Percentiles rank a stretch among this genome's conserved stretches.
phyloP scores from a whole-genome alignment of 64 coral and sea anemone genomes.

The Catalaphyllia jardinei region DNA sequence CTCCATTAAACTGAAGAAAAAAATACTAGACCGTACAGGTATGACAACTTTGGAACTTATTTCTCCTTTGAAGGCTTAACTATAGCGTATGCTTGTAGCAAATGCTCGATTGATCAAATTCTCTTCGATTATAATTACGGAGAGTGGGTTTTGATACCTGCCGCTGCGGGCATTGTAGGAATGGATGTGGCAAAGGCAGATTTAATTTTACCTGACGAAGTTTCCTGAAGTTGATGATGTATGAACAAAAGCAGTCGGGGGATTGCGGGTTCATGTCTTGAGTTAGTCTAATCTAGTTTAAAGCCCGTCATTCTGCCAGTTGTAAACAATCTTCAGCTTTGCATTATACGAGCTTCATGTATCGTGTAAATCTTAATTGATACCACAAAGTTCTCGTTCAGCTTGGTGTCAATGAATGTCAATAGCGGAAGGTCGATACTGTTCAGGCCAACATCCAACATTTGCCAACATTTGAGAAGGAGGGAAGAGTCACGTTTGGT shows the following conservation, averaged over 20 bases:
- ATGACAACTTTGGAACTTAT: neutral
- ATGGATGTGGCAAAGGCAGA: no score
- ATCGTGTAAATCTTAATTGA: neutral
- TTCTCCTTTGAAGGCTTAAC: neutral
- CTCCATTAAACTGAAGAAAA: slow-evolving; percentile 31
- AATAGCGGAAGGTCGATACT: no score
- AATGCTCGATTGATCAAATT: neutral
- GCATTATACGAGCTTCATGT: no score
- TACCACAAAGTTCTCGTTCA: neutral
- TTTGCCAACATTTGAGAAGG: no score
- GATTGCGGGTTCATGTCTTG: neutral
- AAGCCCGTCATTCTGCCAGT: neutral
- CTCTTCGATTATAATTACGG: neutral
- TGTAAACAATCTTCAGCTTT: neutral
- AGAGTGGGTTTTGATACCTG: neutral
- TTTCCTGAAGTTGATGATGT: no score
- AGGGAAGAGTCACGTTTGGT: no score
- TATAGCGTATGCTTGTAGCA: neutral
- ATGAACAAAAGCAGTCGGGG: neutral
- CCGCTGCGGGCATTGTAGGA: no score
- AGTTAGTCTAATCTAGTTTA: neutral
- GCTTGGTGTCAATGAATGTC: neutral
- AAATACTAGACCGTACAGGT: slow-evolving; percentile 3
- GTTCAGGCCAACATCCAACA: no score
- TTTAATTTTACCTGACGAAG: no score